phyloP scores from a whole-genome alignment of 2,113 vertebrate species.

The Noctilio leporinus region DNA sequence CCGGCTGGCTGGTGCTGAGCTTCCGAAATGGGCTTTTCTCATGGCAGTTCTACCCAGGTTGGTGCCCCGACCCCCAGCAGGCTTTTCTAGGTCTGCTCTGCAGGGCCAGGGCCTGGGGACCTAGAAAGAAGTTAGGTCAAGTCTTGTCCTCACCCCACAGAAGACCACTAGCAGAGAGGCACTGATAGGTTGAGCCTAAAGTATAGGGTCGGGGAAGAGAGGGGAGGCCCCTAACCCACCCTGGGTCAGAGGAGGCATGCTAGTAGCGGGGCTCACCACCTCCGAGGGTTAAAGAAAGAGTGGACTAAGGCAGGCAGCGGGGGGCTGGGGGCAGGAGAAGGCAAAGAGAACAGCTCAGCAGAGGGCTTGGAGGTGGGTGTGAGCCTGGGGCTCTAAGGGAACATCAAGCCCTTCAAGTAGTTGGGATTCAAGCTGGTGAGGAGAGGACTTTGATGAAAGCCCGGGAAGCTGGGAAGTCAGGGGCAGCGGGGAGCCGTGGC shows the following conservation, averaged over 20 bases:
- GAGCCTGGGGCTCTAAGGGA: neutral
- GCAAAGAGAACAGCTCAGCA: neutral
- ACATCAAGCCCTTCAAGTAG: neutral
- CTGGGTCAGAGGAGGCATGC: neutral
- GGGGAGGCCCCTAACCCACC: neutral
- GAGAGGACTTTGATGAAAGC: neutral
- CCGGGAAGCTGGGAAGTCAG: neutral
- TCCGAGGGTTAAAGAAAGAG: neutral
- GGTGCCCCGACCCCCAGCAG: neutral
- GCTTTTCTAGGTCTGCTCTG: neutral
- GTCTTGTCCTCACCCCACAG: neutral
- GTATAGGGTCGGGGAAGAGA: no score
- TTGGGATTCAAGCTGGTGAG: neutral
- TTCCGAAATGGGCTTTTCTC: neutral
- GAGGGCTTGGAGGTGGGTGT: neutral
- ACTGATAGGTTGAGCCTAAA: neutral
- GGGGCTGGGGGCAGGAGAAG: no score
- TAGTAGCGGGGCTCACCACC: neutral
- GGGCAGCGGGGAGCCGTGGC: neutral
- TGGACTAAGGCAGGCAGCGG: neutral
- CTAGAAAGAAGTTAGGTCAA: neutral
- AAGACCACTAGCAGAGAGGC: neutral
- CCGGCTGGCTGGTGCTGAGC: neutral
- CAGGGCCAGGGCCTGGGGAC: neutral
- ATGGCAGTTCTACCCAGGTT: accelerated